Conservation (phyloP, 2,797 vertebrate genomes). For the Euphonia xanthogaster region DNA sequence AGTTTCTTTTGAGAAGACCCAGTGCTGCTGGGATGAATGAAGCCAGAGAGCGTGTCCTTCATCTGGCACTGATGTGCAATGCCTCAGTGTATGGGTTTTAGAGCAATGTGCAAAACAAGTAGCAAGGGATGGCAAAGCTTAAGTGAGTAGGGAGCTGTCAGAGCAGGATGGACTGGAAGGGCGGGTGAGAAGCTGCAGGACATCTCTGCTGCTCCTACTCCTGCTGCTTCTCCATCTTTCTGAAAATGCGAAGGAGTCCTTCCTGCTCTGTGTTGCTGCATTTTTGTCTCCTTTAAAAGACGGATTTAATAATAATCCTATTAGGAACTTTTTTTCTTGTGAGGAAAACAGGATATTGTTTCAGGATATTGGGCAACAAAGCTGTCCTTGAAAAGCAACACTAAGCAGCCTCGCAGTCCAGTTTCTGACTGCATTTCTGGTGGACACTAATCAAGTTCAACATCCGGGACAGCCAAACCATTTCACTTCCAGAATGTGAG, state of each 20-base stretch:
- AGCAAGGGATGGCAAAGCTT: background rate
- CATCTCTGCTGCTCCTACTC: background rate
- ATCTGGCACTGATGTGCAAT: background rate
- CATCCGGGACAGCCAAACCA: background rate
- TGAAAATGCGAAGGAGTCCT: background rate
- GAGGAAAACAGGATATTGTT: constrained; percentile 61
- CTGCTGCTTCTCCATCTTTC: background rate
- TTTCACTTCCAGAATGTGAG: background rate
- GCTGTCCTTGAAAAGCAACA: constrained; percentile 38
- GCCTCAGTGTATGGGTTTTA: background rate
- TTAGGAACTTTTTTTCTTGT: constrained; percentile 35
- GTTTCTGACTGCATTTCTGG: background rate
- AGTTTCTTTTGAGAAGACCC: background rate
- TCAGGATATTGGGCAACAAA: constrained; percentile 60
- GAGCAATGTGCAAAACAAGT: background rate
- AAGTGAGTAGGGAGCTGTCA: background rate
- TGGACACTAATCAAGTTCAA: background rate
- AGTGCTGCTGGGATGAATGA: background rate
- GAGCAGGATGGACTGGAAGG: background rate
- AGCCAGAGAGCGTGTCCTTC: background rate
- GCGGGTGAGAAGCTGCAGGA: background rate
- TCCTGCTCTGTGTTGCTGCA: background rate
- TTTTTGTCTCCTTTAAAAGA: constrained; percentile 28
- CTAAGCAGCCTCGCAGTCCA: background rate
- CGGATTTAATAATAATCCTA: constrained; percentile 60